Evolutionary conservation across 2,888 invertebrate genomes (phyloP), one percentile per base, ranked within the genome.

Genomic region (Cheilosia soror): DNA sequence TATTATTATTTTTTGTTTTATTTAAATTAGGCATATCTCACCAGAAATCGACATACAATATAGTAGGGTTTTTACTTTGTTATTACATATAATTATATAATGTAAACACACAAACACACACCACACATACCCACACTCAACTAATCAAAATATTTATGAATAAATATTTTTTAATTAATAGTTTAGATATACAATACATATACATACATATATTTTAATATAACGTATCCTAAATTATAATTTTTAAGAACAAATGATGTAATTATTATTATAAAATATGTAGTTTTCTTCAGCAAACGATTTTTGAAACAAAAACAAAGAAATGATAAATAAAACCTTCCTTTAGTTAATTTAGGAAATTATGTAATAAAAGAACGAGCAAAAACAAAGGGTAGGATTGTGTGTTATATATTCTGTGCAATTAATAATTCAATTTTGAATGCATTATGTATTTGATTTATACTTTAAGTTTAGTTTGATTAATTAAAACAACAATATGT

Each of bases 361-460:
- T 20, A 20, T 25, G 65, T 7, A 47, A 76, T 57, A 55, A 51
- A 44, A 66, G 27, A 63, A 58, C 31, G 42, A 63, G 55, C 27
- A 58, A 68, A 69, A 65, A 69, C 47, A 31, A 37, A 47, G 40
- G 72, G 33, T 73, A 53, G 37, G 68, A 79, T 62, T 78, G 55
- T 77, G 73, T 78, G 78, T 68, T 73, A 68, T 15, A 47, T 42
- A 78, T 60, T 72, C 83, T 84, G 83, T 84, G 84, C 84, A 84
- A 84, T 84, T 84, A 80, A 65, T 84, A 75, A 84, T 84, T 63
- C 75, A 84, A 62, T 84, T 71, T 60, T 55, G 69, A 84, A 80
- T 80, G 60, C 75, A 80, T 76, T 71, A 73, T 49, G 68, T 83
- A 79, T 69, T 84, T 71, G 65, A 75, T 71, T 84, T 75, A 37